phyloP scores from a whole-genome alignment of 30 jellyfish, hydroid and myxozoan genomes.

The Cassiopea andromeda region DNA sequence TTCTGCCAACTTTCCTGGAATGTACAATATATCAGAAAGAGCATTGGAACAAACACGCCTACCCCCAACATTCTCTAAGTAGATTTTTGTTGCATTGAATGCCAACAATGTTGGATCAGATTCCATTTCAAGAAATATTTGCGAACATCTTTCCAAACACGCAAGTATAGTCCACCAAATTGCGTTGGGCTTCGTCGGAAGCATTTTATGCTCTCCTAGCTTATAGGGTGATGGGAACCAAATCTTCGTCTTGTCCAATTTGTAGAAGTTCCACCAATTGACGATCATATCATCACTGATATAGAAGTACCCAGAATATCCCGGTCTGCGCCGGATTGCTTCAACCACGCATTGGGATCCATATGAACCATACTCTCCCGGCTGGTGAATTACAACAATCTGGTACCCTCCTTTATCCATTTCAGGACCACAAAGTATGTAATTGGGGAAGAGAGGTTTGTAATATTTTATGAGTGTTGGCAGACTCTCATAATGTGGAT shows the following conservation, averaged over 20 bases:
- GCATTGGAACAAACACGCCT: no score
- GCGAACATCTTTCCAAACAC: constrained; percentile 20
- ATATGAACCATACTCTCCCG: constrained; percentile 53
- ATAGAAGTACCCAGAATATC: constrained; percentile 57
- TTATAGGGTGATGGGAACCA: no score
- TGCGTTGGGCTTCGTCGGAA: neutral
- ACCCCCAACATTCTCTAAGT: no score
- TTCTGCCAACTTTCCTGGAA: constrained; percentile 44
- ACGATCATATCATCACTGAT: constrained; percentile 70
- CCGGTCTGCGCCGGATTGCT: constrained; percentile 66
- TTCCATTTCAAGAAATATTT: neutral
- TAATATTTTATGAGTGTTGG: constrained; percentile 21
- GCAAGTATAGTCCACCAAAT: constrained; percentile 40
- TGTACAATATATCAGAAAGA: constrained; percentile 51
- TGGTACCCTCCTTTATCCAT: neutral
- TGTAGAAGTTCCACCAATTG: constrained; percentile 71
- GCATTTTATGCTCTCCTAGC: no score
- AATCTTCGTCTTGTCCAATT: no score
- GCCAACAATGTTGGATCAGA: neutral
- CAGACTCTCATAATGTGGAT: constrained; percentile 12
- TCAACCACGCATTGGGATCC: no score
- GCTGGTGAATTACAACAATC: constrained; percentile 1
- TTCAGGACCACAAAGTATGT: constrained; percentile 55
- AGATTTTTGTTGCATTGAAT: neutral
- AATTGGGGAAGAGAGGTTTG: constrained; percentile 37